These are phyloP conservation scores for Lycia hirtaria DNA, from an alignment of 2,888 invertebrate genomes.

Conservation along the genomic window DNA sequence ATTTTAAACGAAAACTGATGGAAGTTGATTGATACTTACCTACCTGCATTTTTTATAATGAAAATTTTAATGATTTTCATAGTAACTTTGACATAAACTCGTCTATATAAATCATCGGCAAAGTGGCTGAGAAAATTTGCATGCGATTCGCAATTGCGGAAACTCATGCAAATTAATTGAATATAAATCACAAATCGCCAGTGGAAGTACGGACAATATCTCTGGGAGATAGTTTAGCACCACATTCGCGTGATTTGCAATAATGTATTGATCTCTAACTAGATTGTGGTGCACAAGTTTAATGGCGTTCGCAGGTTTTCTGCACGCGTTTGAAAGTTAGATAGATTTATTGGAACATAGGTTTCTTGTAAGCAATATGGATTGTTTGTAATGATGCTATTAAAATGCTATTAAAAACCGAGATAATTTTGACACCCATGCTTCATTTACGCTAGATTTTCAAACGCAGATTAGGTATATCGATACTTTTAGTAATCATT, in stretches of 20 bases:
- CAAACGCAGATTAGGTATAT: too few species aligned
- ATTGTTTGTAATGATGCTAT: neutral
- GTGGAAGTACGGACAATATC: constrained; percentile 25
- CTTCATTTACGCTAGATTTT: too few species aligned
- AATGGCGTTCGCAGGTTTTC: constrained; percentile 5
- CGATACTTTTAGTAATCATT: too few species aligned
- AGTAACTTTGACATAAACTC: too few species aligned
- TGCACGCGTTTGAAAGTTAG: constrained; percentile 23
- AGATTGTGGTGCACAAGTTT: neutral
- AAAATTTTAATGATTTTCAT: too few species aligned
- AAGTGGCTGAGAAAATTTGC: constrained; percentile 19
- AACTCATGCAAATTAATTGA: constrained; percentile 50
- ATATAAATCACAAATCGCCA: constrained; percentile 48
- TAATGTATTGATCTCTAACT: constrained; percentile 18
- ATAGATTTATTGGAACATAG: constrained; percentile 10
- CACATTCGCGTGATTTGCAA: constrained; percentile 25
- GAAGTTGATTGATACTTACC: too few species aligned
- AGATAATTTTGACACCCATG: too few species aligned
- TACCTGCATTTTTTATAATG: too few species aligned
- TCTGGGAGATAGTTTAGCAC: constrained; percentile 23
- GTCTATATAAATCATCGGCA: constrained; percentile 7
- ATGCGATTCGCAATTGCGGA: constrained; percentile 44
- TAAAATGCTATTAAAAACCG: too few species aligned
- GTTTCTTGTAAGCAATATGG: neutral
- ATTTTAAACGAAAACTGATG: too few species aligned